Conservation (phyloP, 2,888 invertebrate genomes). For the Mycalesis mineus region DNA sequence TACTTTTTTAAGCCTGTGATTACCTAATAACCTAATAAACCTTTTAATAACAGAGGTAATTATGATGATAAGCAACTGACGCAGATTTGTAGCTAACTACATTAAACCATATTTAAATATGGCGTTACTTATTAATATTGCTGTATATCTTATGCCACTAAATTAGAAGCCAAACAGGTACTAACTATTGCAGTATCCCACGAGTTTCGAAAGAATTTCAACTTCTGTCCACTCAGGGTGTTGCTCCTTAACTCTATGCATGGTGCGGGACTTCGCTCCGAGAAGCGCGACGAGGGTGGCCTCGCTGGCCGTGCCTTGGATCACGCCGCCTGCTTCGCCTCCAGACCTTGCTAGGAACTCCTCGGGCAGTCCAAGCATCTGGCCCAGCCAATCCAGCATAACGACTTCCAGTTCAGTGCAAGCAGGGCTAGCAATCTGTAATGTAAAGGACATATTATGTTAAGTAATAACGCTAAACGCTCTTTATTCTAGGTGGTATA, state of each 20-base stretch:
- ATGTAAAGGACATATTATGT: background rate
- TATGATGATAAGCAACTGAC: too few relatives aligned
- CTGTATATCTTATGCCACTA: too few relatives aligned
- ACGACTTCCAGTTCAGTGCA: slow-evolving; percentile 97
- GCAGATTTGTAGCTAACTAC: too few relatives aligned
- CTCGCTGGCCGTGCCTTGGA: slow-evolving; percentile 96
- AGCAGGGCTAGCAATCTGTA: slow-evolving; percentile 93
- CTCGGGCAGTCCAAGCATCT: slow-evolving; percentile 91
- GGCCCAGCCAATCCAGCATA: slow-evolving; percentile 97
- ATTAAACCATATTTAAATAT: too few relatives aligned
- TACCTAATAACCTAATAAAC: too few relatives aligned
- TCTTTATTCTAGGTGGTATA: too few relatives aligned
- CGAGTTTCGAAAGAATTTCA: slow-evolving; percentile 86
- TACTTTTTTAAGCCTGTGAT: too few relatives aligned
- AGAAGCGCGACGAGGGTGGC: slow-evolving; percentile 94
- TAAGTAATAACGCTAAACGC: too few relatives aligned
- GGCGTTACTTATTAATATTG: too few relatives aligned
- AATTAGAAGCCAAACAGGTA: slow-evolving; percentile 25
- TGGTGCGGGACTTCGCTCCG: slow-evolving; percentile 89
- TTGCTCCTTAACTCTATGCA: slow-evolving; percentile 82
- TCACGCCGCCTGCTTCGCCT: slow-evolving; percentile 92
- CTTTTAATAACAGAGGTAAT: too few relatives aligned
- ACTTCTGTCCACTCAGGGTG: slow-evolving; percentile 86
- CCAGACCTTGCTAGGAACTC: slow-evolving; percentile 90
- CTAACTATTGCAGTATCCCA: slow-evolving; percentile 92